Percentiles rank a stretch among this genome's conserved stretches.
Evolutionary conservation across 2,888 invertebrate species (phyloP).

Genomic region (Bhutanitis thaidina): DNA sequence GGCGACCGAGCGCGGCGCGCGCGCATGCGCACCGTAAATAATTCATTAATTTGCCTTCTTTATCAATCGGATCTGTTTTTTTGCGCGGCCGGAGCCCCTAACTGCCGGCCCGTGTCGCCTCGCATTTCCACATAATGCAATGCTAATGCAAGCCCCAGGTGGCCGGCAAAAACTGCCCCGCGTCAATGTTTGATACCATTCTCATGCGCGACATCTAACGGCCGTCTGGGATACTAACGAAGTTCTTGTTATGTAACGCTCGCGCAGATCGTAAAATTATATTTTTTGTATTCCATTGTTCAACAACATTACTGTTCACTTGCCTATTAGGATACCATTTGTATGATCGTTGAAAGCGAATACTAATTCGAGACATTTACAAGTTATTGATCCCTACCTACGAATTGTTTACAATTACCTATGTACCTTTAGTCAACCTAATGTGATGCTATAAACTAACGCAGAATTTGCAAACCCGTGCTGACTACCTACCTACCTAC

Average conservation of each 20-base stretch:
- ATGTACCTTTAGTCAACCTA: too few species aligned
- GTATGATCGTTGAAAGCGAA: neutral
- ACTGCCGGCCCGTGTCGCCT: conserved; percentile 24
- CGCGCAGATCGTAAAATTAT: conserved; percentile 5
- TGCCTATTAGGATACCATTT: neutral
- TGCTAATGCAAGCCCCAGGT: conserved; percentile 36
- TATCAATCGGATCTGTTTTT: conserved; percentile 29
- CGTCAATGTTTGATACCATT: conserved; percentile 29
- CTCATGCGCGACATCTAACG: conserved; percentile 27
- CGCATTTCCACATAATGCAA: conserved; percentile 34
- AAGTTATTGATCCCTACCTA: neutral
- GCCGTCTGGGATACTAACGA: conserved; percentile 22
- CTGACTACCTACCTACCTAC: too few species aligned
- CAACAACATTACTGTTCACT: neutral
- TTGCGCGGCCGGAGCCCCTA: conserved; percentile 20
- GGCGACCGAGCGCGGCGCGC: conserved; percentile 30
- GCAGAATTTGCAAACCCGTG: too few species aligned
- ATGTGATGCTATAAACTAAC: too few species aligned
- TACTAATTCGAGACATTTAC: too few species aligned
- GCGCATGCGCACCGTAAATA: conserved; percentile 35
- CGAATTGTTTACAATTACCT: too few species aligned
- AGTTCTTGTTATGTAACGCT: conserved; percentile 11
- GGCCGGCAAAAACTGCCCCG: conserved; percentile 31
- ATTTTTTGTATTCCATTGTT: conserved; percentile 5
- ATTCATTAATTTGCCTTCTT: conserved; percentile 50